Conservation (phyloP, 2,888 invertebrate genomes). For the Phania funesta region DNA sequence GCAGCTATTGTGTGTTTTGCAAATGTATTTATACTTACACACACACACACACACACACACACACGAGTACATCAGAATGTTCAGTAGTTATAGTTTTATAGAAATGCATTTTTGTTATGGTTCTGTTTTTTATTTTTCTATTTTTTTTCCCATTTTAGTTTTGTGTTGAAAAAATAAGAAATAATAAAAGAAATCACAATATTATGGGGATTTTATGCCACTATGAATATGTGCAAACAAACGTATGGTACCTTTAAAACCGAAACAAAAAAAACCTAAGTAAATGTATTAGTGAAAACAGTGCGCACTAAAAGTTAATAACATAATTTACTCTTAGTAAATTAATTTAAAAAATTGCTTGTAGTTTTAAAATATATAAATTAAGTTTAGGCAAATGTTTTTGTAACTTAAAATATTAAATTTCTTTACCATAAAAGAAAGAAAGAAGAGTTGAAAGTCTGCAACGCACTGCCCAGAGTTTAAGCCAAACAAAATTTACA, state of each 20-base stretch:
- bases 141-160: constrained; percentile 41
- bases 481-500: no score
- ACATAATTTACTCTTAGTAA: no score
- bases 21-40: constrained; percentile 22
- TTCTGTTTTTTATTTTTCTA: constrained; percentile 19
- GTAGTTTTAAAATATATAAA: no score
- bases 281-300: constrained; percentile 27
- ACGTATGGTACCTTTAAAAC: not conserved
- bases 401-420: no score
- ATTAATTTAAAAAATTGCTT: no score
- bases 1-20: constrained; percentile 13
- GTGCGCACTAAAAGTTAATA: constrained; percentile 27
- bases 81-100: constrained; percentile 46
- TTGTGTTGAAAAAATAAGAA: constrained; percentile 40
- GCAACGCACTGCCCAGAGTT: no score
- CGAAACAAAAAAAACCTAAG: not conserved
- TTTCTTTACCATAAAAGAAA: no score
- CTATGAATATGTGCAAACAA: constrained; percentile 38
- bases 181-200: constrained; percentile 55
- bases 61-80: not conserved
- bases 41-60: not conserved
- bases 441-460: no score
- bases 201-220: constrained; percentile 61
- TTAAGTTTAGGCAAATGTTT: no score
- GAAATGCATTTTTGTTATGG: constrained; percentile 58